Evolutionary conservation across 1,140 invertebrate genomes (phyloP).

Genomic region (Cyphomyrmex costatus): DNA sequence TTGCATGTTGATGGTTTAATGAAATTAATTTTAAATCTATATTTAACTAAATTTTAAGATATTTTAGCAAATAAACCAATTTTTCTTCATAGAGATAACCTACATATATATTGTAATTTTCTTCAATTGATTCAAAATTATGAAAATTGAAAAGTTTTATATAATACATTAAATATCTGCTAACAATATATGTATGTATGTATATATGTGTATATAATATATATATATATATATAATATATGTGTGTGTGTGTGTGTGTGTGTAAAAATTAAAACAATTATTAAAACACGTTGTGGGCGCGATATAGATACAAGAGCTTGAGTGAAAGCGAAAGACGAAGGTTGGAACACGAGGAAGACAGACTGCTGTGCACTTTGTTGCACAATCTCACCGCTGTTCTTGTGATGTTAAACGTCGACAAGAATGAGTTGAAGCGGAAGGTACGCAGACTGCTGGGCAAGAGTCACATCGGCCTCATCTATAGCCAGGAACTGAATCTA

Average conservation of each 20-base stretch:
- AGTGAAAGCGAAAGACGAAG: conserved; percentile 98
- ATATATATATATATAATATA: neutral
- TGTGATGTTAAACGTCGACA: conserved; percentile 96
- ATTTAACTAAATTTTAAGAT: no score
- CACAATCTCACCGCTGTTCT: conserved; percentile 99
- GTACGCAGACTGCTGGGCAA: conserved; percentile 97
- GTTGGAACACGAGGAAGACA: conserved; percentile 99
- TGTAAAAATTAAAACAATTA: neutral
- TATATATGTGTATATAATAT: neutral
- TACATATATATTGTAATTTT: neutral
- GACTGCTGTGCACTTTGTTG: conserved; percentile 97
- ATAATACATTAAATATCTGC: no score
- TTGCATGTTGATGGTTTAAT: no score
- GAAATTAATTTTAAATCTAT: no score
- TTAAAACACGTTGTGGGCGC: neutral
- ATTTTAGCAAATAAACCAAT: no score
- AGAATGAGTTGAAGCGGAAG: conserved; percentile 96
- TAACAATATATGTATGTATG: no score
- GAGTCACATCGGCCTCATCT: conserved; percentile 98
- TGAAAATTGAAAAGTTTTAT: neutral
- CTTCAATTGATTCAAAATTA: neutral
- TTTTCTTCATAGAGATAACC: neutral
- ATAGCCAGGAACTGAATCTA: conserved; percentile 99
- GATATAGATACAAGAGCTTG: conserved; percentile 94
- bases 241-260: no score